Evolutionary conservation across 2,113 vertebrate species (phyloP), one percentile per base, ranked within the genome.

Genomic region (Scalopus aquaticus): DNA sequence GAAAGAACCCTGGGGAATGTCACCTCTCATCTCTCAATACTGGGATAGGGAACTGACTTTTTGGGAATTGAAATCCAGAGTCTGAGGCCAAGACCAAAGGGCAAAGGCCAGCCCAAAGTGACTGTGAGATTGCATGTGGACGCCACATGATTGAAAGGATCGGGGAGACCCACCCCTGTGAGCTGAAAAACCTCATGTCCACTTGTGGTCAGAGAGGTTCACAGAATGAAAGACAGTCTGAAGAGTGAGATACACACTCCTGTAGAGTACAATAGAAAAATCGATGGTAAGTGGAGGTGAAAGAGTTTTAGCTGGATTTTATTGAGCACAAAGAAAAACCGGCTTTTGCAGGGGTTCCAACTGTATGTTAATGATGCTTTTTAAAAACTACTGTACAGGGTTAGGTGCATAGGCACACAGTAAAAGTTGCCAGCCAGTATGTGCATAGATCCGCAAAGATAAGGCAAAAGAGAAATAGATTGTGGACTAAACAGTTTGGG

Each of bases 251-350:
- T 30, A 32, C 83, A 32, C 81, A 9, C 6, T n/a, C 69, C 88
- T 51, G 30, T 3, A 6, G 46, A 67, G 81, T 4, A 39, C 72
- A 39, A 28, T 26, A 74, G 89, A 56, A 85, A 92, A 90, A 94
- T 94, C 95, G 62, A 69, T 86, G 20, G 86, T 62, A 80, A 93
- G 82, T 88, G 60, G 92, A 93, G 89, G 93, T 56, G 78, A 82
- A 88, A 39, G 91, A 67, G 64, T 62, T 67, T 73, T 73, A 56
- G 73, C 73, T 39, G 22, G 49, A 30, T 44, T 88, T 93, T 86
- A 91, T 76, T n/a, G 76, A 72, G 65, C 86, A 70, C 91, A 20
- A 8, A 65, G 78, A 69, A 79, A 89, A n/a, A 54, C 65, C 58
- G 77, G 72, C 84, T 69, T 90, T 42, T 51, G 62, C 83, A 7